Percentiles rank a stretch among this genome's conserved stretches.
Conservation (phyloP, 2,113 vertebrate species). For the Orycteropus afer region DNA sequence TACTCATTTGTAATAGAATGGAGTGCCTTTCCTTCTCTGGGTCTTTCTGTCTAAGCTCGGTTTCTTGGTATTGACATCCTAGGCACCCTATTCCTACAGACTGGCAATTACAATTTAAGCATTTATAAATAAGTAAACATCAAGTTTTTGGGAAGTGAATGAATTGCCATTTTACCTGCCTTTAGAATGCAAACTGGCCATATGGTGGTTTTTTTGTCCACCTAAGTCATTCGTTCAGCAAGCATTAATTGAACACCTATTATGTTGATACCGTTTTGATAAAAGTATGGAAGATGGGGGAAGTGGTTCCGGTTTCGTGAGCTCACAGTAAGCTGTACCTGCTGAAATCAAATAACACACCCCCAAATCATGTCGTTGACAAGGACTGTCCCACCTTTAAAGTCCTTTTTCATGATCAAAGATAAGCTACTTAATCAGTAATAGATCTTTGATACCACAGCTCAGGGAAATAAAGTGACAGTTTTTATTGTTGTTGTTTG, state of each 20-base stretch:
- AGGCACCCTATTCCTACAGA: not conserved
- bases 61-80: accelerated
- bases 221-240: accelerated
- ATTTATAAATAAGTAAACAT: not conserved
- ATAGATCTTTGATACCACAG: accelerated
- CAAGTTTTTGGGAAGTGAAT: accelerated
- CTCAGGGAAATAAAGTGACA: not conserved
- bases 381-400: accelerated
- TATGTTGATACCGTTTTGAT: accelerated
- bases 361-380: accelerated
- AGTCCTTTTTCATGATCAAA: accelerated
- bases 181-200: not conserved
- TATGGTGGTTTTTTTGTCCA: accelerated
- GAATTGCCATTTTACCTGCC: too few species aligned
- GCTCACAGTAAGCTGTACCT: accelerated
- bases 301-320: accelerated
- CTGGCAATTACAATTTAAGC: not conserved
- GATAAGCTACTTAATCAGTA: not conserved
- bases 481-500: not conserved
- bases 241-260: not conserved
- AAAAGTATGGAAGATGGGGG: accelerated
- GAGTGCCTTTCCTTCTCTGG: accelerated
- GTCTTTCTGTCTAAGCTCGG: accelerated
- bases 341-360: accelerated
- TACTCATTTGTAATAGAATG: accelerated